A percentile compares a stretch with the other conserved stretches of the same genome.
Evolutionary conservation across 2,888 invertebrate genomes (phyloP).

Genomic region (Drosophila borealis): DNA sequence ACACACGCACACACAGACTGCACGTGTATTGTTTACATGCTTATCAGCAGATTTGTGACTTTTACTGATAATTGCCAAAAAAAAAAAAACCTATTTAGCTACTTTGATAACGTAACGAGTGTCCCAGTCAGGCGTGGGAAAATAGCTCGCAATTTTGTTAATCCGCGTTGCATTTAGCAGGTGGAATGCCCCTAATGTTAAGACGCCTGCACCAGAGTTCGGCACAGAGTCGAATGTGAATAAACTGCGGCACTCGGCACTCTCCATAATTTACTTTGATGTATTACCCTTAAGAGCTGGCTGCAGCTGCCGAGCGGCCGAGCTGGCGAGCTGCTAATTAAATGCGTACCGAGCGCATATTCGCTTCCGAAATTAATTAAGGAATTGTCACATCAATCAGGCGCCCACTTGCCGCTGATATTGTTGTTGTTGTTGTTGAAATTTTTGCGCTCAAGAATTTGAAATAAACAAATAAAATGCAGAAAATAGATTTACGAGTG

Average conservation of each 20-base stretch:
- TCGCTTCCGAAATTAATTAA: conserved; percentile 74
- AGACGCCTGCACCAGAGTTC: conserved; percentile 46
- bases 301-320: conserved; percentile 38
- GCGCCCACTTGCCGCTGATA: conserved; percentile 63
- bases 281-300: conserved; percentile 55
- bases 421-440: conserved; percentile 24
- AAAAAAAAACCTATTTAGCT: conserved; percentile 2
- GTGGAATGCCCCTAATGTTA: conserved; percentile 32
- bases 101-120: conserved; percentile 38
- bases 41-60: conserved; percentile 53
- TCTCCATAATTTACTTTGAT: conserved; percentile 61
- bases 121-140: conserved; percentile 50
- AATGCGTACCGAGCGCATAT: conserved; percentile 38
- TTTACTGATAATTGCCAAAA: conserved; percentile 57
- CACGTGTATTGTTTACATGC: conserved; percentile 24
- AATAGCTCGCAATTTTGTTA: background rate
- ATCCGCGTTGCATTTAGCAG: background rate
- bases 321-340: conserved; percentile 62
- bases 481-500: conserved; percentile 76
- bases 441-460: conserved; percentile 48
- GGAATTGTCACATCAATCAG: conserved; percentile 82
- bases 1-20: conserved; percentile 3
- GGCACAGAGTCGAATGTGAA: conserved; percentile 56
- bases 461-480: conserved; percentile 80
- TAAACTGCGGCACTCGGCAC: conserved; percentile 53